Percentiles rank a stretch among this genome's conserved stretches.
Conservation (phyloP, 2,797 vertebrate species). For the Channallabes apus region DNA sequence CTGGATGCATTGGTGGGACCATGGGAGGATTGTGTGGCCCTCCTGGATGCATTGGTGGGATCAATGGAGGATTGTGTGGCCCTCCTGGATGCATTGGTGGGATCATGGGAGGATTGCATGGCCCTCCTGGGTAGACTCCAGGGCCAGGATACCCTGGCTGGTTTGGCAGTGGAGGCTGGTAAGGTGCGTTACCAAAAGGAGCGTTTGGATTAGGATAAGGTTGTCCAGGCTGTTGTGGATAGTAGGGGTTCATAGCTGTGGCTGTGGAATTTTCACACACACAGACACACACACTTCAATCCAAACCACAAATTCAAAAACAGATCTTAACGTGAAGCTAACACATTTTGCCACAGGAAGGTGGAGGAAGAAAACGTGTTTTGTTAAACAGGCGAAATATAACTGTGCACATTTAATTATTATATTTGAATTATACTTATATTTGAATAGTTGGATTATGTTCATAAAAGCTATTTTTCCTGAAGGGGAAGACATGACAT, state of each 20-base stretch:
- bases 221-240: conserved; percentile 19
- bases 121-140: not conserved
- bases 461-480: not conserved
- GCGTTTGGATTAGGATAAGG: conserved; percentile 21
- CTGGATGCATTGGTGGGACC: not conserved
- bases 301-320: not conserved
- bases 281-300: not conserved
- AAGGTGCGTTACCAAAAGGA: conserved; percentile 8
- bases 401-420: not conserved
- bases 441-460: not conserved
- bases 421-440: too few relatives aligned
- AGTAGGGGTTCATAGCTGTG: conserved; percentile 34
- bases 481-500: not conserved
- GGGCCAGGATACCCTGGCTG: not conserved
- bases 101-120: conserved; percentile 5
- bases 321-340: not conserved
- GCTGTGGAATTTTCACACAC: conserved; percentile 4
- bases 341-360: not conserved
- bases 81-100: not conserved
- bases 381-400: not conserved
- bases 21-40: not conserved
- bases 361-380: not conserved
- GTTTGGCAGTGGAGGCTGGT: conserved; percentile 27
- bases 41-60: not conserved
- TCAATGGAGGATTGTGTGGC: not conserved